These are phyloP conservation scores for Leptinotarsa lineolata DNA, from an alignment of 1,140 invertebrate species.

Conservation along the genomic window DNA sequence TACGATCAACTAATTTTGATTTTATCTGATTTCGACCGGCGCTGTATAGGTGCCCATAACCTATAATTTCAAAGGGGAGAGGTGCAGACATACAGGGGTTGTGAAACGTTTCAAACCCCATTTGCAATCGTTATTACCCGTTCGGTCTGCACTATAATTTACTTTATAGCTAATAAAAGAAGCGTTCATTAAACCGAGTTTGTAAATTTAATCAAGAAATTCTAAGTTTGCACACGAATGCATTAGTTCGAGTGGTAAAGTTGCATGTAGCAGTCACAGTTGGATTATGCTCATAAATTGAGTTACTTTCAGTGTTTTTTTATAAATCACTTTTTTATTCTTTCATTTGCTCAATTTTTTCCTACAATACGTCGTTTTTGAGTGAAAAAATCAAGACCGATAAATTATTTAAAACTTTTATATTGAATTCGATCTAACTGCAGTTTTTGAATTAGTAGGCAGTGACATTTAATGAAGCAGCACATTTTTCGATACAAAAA, in stretches of 20 bases:
- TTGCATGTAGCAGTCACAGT: no score
- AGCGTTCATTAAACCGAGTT: conserved; percentile 9
- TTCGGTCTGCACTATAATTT: conserved; percentile 26
- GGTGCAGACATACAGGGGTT: background rate
- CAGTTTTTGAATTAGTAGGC: no score
- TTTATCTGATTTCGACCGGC: conserved; percentile 20
- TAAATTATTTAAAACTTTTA: no score
- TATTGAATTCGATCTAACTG: no score
- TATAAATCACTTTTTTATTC: no score
- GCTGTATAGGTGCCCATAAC: conserved; percentile 20
- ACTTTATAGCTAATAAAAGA: conserved; percentile 30
- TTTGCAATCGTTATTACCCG: conserved; percentile 25
- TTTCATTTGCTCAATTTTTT: no score
- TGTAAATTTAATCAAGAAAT: conserved; percentile 29
- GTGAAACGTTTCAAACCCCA: conserved; percentile 14
- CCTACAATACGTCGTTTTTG: no score
- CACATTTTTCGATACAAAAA: no score
- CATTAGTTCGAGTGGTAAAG: background rate
- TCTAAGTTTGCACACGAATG: background rate
- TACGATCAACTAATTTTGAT: conserved; percentile 11
- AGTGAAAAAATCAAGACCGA: no score
- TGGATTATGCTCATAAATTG: no score
- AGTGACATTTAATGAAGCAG: no score
- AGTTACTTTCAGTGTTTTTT: no score
- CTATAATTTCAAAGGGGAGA: conserved; percentile 18